Conservation (phyloP, 2,113 vertebrate species). For the Mungos mungo region DNA sequence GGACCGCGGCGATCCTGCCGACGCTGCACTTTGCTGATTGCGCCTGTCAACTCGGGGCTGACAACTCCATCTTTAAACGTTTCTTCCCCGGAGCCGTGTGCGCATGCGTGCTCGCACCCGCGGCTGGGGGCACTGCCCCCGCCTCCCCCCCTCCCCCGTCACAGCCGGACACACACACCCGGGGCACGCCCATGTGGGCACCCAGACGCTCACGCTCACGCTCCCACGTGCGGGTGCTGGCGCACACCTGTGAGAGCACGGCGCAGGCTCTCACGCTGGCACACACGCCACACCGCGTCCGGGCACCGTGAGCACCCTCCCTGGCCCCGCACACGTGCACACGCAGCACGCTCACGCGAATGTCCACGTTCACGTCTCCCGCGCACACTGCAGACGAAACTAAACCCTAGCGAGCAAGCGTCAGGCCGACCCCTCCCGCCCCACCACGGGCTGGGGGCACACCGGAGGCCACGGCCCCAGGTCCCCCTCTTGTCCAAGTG, state of each 20-base stretch:
- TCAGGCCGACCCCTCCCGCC: accelerated
- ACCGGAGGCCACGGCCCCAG: too few relatives aligned
- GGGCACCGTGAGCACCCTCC: accelerated
- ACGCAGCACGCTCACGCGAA: accelerated
- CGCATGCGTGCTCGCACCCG: not conserved
- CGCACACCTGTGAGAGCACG: not conserved
- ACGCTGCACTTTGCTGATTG: slow-evolving; percentile 84
- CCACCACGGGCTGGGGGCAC: accelerated
- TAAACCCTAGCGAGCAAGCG: accelerated
- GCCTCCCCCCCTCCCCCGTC: not conserved
- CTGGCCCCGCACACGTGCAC: not conserved
- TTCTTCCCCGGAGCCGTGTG: slow-evolving; percentile 52
- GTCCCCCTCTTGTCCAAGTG: not conserved
- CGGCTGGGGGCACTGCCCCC: accelerated
- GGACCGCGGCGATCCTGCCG: slow-evolving; percentile 82
- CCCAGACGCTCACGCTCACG: not conserved
- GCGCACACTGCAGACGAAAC: accelerated
- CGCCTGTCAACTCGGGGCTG: slow-evolving; percentile 81
- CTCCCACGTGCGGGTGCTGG: not conserved
- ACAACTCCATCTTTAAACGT: slow-evolving; percentile 79
- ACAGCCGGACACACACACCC: accelerated
- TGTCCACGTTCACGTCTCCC: not conserved
- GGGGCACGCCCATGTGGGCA: not conserved
- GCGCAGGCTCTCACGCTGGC: accelerated
- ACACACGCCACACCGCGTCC: accelerated